Evolutionary conservation across 2,797 vertebrate genomes (phyloP).

Genomic region (Cryptoprocta ferox): DNA sequence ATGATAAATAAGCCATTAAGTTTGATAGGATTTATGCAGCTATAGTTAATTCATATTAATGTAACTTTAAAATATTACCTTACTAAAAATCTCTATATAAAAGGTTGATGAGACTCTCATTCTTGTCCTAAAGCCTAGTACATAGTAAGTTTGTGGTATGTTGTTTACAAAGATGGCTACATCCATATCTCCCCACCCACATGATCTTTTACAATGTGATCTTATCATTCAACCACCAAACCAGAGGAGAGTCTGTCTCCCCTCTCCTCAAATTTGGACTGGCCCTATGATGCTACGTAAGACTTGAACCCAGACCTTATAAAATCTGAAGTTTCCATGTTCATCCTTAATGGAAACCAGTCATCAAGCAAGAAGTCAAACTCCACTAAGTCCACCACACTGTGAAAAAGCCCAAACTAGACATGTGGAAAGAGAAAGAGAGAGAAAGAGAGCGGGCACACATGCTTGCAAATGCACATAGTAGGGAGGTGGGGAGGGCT

Average conservation of each 20-base stretch:
- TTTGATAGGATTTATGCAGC: not conserved
- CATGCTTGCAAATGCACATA: not conserved
- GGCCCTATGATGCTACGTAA: not conserved
- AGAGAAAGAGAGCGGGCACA: too few relatives aligned
- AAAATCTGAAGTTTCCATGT: not conserved
- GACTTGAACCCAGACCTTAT: conserved; percentile 21
- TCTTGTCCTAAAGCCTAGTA: not conserved
- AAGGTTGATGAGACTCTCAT: not conserved
- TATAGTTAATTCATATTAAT: not conserved
- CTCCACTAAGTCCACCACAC: not conserved
- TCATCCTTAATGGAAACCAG: not conserved
- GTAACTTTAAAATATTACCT: not conserved
- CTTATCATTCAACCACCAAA: not conserved
- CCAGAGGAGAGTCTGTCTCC: not conserved
- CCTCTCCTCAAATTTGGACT: not conserved
- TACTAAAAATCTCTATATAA: not conserved
- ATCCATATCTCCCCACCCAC: not conserved
- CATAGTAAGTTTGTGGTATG: not conserved
- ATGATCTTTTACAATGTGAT: not conserved
- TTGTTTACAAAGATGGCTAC: not conserved
- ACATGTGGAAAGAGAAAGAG: not conserved
- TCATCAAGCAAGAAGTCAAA: conserved; percentile 17
- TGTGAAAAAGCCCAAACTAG: not conserved
- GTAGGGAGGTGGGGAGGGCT: not conserved
- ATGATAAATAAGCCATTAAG: not conserved